Percentiles rank a stretch among this genome's conserved stretches.
Conservation (phyloP, 2,113 vertebrate genomes). For the Naja naja region DNA sequence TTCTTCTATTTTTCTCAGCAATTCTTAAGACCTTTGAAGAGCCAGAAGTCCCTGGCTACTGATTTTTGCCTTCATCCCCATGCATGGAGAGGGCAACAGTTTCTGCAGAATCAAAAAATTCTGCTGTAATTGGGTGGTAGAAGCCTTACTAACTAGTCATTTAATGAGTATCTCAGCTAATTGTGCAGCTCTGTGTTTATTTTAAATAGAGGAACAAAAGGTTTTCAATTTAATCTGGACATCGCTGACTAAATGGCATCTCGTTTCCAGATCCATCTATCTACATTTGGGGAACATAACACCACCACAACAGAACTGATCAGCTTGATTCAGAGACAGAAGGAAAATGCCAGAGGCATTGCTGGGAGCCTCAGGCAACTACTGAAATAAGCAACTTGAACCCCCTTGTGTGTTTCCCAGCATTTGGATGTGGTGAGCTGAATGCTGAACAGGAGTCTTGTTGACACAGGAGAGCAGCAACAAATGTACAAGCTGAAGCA, state of each 20-base stretch:
- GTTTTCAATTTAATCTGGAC: conserved; percentile 46
- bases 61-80: background rate
- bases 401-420: background rate
- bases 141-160: conserved; percentile 39
- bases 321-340: conserved; percentile 55
- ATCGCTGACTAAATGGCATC: conserved; percentile 33
- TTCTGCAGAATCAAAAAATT: background rate
- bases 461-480: conserved; percentile 1
- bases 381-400: conserved; percentile 29
- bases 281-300: conserved; percentile 39
- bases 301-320: conserved; percentile 34
- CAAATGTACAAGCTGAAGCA: conserved; percentile 27
- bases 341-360: conserved; percentile 32
- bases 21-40: background rate
- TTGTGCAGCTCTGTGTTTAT: conserved; percentile 43
- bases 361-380: conserved; percentile 19
- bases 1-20: background rate
- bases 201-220: conserved; percentile 56
- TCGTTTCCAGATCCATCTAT: conserved; percentile 28
- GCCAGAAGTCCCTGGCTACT: background rate
- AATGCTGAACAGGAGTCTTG: conserved; percentile 20
- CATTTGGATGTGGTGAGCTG: background rate
- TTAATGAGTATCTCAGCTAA: conserved; percentile 38
- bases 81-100: background rate
- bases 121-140: background rate